A percentile compares a stretch with the other conserved stretches of the same genome.
Conservation (phyloP, 2,888 invertebrate genomes). For the Temnothorax rugatulus region DNA sequence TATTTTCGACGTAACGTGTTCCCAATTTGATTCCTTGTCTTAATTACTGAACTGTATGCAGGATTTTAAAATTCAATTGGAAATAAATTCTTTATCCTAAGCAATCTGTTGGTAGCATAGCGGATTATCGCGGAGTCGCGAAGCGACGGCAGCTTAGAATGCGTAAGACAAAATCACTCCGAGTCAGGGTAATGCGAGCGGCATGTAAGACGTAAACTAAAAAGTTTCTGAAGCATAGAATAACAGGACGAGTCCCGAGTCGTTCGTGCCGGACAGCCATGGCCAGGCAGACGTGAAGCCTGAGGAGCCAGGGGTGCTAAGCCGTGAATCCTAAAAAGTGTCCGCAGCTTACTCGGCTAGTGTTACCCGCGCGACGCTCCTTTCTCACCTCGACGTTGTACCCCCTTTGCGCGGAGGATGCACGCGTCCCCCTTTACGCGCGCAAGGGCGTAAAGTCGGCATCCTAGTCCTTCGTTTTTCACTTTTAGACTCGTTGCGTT, state of each 20-base stretch:
- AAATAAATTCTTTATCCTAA: not conserved
- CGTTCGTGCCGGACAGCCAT: conserved; percentile 75
- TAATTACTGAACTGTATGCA: not conserved
- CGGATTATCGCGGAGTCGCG: conserved; percentile 5
- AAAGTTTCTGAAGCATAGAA: conserved; percentile 34
- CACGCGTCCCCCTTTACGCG: not conserved
- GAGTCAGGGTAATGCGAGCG: conserved; percentile 34
- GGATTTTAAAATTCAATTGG: not conserved
- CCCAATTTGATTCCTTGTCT: not conserved
- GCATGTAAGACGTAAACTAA: conserved; percentile 35
- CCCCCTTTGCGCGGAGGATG: conserved; percentile 57
- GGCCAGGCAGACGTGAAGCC: conserved; percentile 81
- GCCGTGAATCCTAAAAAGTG: conserved; percentile 85
- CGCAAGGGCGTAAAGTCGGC: conserved; percentile 70
- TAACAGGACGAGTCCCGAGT: conserved; percentile 39
- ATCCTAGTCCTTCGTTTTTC: conserved; percentile 59
- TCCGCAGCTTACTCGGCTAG: conserved; percentile 85
- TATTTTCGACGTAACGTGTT: not conserved
- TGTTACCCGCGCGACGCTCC: conserved; percentile 80
- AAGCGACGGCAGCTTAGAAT: not conserved
- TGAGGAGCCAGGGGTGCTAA: conserved; percentile 82
- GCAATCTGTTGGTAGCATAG: not conserved
- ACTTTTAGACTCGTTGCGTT: conserved; percentile 81
- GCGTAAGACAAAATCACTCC: conserved; percentile 34
- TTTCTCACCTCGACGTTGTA: conserved; percentile 36